Base-by-base conservation (phyloP, 1,140 invertebrate species). In the Drosophila rufa region DNA sequence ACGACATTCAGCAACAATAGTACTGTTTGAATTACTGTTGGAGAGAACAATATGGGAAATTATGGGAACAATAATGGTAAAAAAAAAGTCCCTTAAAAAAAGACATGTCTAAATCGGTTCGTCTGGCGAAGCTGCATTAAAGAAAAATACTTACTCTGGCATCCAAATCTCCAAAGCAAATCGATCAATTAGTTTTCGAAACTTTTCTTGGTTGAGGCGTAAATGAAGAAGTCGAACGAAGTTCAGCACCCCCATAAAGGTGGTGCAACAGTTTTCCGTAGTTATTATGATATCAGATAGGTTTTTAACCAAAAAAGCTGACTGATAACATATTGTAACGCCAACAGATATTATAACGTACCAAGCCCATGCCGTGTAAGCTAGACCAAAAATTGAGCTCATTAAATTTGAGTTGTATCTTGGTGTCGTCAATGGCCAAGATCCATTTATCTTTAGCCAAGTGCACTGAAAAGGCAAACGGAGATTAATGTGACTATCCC, bases 391-490 rank as follows among this genome's bases (percentile, higher is more conserved):
- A n/a, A 38, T 30, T 19, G 74, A 56, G 11, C 8, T n/a, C 1
- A 17, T 17, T 5, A 17, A 73, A 12, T 55, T 22, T 8, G 33
- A 7, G 3, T 43, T 14, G 15, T 22, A 36, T 3, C 19, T 12
- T 51, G 30, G 22, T 14, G 27, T 14, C 6, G 36, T 27, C 15
- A 42, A 14, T 38, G 56, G 92, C 92, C 92, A 93, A 19, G 89
- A 92, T 6, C 92, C 92, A 70, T 92, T 92, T n/a, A 92, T 25
- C 68, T 92, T 92, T n/a, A 93, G 48, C 82, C 85, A 90, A 48
- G 83, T 74, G 51, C 92, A 93, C 45, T 93, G 92, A 17, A 70
- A 17, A 8, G 92, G 92, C 40, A 92, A 80, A 15, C 75, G 77
- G 70, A 92, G 89, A 33, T n/a, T 56, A 43, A 47, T 71, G 43